A percentile compares a stretch with the other conserved stretches of the same genome.
These are phyloP conservation scores for Steinernema hermaphroditum DNA, from an alignment of 2,888 invertebrate species.

Conservation along the genomic window DNA sequence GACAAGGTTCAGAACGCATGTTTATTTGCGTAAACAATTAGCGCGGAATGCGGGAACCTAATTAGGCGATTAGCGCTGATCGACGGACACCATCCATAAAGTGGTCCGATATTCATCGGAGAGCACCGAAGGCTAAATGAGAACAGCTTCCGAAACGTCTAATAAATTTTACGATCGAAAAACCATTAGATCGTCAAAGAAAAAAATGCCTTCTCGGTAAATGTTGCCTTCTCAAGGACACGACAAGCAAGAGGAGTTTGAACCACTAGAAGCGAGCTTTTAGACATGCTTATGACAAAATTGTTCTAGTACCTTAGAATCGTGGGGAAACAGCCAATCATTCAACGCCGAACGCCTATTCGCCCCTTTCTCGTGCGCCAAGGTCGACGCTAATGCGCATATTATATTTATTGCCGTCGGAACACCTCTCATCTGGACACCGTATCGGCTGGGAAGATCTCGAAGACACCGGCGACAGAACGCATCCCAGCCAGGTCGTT, in stretches of 20 bases:
- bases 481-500: background rate
- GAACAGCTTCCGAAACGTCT: constrained; percentile 24
- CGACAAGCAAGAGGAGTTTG: background rate
- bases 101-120: background rate
- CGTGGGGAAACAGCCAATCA: background rate
- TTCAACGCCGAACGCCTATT: constrained; percentile 11
- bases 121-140: background rate
- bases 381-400: constrained; percentile 30
- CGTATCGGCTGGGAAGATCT: constrained; percentile 31
- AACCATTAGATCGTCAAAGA: constrained; percentile 21
- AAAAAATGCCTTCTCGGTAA: constrained; percentile 16
- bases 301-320: background rate
- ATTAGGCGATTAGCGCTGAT: background rate
- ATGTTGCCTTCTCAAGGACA: constrained; percentile 23
- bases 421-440: constrained; percentile 28
- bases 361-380: constrained; percentile 2
- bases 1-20: background rate
- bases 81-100: constrained; percentile 9
- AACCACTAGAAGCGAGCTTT: background rate
- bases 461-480: background rate
- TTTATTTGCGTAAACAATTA: constrained; percentile 14
- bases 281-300: background rate
- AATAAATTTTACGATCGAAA: constrained; percentile 26
- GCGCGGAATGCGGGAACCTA: constrained; percentile 8
- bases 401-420: constrained; percentile 29